These are phyloP conservation scores for Tromatobia lineatoria DNA, from an alignment of 2,888 invertebrate genomes.

Conservation along the genomic window DNA sequence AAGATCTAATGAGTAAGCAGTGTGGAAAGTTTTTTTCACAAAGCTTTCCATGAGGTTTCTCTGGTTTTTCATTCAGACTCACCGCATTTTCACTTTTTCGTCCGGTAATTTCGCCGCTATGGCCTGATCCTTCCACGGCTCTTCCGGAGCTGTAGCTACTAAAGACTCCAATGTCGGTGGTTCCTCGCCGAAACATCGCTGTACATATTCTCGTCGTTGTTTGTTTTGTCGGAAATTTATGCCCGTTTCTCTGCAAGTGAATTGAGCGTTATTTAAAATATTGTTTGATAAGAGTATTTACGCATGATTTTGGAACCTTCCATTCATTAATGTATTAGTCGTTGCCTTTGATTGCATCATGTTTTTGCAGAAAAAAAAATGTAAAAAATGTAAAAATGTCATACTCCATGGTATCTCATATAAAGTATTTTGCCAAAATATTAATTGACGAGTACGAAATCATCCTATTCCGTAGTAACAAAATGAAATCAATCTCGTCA, in stretches of 20 bases:
- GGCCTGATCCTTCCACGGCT: constrained; percentile 69
- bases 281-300: neutral
- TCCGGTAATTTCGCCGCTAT: constrained; percentile 66
- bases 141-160: constrained; percentile 69
- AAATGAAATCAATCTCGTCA: too few relatives aligned
- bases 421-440: too few relatives aligned
- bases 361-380: too few relatives aligned
- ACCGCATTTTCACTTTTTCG: constrained; percentile 72
- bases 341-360: too few relatives aligned
- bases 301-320: neutral
- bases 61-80: constrained; percentile 55
- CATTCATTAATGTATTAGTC: too few relatives aligned
- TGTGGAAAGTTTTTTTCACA: too few relatives aligned
- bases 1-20: too few relatives aligned
- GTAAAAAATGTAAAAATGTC: too few relatives aligned
- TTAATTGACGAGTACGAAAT: too few relatives aligned
- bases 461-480: neutral
- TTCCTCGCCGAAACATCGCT: constrained; percentile 76
- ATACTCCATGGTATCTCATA: too few relatives aligned
- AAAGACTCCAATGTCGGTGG: constrained; percentile 77
- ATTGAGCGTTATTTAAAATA: constrained; percentile 2
- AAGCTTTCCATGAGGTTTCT: too few relatives aligned
- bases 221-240: constrained; percentile 78
- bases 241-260: constrained; percentile 75
- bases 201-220: constrained; percentile 74